phyloP scores from a whole-genome alignment of 2,113 vertebrate genomes.

The Nothoprocta perdicaria region DNA sequence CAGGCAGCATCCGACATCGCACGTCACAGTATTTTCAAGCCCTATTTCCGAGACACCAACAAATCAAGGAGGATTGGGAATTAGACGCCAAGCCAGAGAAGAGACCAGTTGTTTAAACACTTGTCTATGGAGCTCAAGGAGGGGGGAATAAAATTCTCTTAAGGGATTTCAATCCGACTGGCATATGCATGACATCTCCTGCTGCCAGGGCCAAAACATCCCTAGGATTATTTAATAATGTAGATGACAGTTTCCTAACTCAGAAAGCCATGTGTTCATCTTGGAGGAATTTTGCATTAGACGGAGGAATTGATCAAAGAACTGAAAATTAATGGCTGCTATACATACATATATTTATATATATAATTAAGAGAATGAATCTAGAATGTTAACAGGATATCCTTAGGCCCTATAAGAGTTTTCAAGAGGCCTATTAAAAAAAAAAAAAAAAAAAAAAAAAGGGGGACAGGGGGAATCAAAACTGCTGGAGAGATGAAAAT shows the following conservation, averaged over 20 bases:
- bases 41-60: neutral
- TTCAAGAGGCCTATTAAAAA: neutral
- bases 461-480: neutral
- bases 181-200: neutral
- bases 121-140: neutral
- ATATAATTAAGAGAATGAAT: neutral
- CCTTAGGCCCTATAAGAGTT: neutral
- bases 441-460: neutral
- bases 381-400: neutral
- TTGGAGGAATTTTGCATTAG: neutral
- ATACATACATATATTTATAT: too few relatives aligned
- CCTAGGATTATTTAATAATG: constrained; percentile 17
- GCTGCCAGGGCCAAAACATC: constrained; percentile 17
- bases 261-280: neutral
- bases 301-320: constrained; percentile 14
- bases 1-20: neutral
- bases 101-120: neutral
- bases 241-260: constrained; percentile 12
- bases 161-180: neutral
- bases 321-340: constrained; percentile 6
- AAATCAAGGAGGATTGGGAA: neutral
- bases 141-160: neutral
- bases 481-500: neutral
- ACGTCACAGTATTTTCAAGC: neutral
- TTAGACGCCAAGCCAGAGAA: neutral